Base-by-base conservation (phyloP, 2,113 vertebrate species). In the Uria aalge region DNA sequence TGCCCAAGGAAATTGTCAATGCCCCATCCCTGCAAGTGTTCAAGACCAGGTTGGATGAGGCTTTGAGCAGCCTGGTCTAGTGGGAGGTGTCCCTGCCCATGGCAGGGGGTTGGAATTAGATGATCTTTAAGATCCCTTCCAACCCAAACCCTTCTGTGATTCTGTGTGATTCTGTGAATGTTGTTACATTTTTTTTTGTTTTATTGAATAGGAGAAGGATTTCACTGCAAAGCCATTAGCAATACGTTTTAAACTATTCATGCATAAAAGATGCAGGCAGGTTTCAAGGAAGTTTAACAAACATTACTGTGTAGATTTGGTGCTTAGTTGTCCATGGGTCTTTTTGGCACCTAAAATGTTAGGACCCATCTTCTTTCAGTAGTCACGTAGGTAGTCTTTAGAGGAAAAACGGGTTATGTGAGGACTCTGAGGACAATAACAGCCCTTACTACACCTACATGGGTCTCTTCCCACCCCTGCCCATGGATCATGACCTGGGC, bases 381-480 rank as follows among this genome's bases (percentile, higher is more conserved):
- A 45, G 47, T 48, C 30, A 77, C 22, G n/a, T 11, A 53, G 5
- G 34, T 63, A 9, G 2, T n/a, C 8, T 68, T 86, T 4, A 38
- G 53, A 55, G 29, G 8, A n/a, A 74, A 55, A 81, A 43, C 8
- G 3, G 2, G 6, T 66, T 62, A 5, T 81, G 11, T 27, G 27
- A 74, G 38, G 17, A 26, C 19, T 78, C 7, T 1, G 4, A 67
- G 15, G 17, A 4, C 38, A 57, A 13, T n/a, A 66, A 36, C 15
- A 77, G 3, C 16, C 6, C 16, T 80, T 26, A 24, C 5, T 9
- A 41, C 0, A 7, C 18, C 7, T 68, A 11, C 7, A 14, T 12
- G 5, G 1, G 1, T 66, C 13, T 62, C 20, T 56, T 10, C 14
- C 15, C 34, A n/a, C 2, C 6, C 18, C 24, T 30, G 12, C 4